phyloP scores from a whole-genome alignment of 2,888 invertebrate genomes.

The Kuschelorhynchus macadamiae region DNA sequence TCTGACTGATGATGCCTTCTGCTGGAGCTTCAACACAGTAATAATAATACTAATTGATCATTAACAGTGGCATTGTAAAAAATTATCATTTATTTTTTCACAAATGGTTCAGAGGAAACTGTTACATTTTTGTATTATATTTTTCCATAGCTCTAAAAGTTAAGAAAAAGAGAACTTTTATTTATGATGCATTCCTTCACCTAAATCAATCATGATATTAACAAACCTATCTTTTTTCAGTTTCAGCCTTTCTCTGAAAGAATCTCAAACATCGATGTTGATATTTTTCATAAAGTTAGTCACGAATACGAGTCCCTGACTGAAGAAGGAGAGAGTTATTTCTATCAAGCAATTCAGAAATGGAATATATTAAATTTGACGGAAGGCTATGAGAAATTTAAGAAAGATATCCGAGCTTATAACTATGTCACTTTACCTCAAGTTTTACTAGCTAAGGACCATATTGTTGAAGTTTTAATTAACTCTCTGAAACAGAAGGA shows the following conservation, averaged over 20 bases:
- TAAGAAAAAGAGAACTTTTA: too few relatives aligned
- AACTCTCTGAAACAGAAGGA: slow-evolving; percentile 82
- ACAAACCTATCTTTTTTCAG: too few relatives aligned
- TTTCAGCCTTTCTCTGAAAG: slow-evolving; percentile 91
- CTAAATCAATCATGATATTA: too few relatives aligned
- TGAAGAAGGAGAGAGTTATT: slow-evolving; percentile 82
- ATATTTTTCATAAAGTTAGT: slow-evolving; percentile 88
- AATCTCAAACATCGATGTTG: slow-evolving; percentile 87
- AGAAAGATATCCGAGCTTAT: slow-evolving; percentile 77
- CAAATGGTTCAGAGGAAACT: too few relatives aligned
- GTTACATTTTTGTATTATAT: too few relatives aligned
- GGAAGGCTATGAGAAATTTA: slow-evolving; percentile 83
- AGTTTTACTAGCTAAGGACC: slow-evolving; percentile 84
- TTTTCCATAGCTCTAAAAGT: too few relatives aligned
- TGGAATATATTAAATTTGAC: slow-evolving; percentile 92
- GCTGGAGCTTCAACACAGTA: too few relatives aligned
- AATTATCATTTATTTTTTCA: too few relatives aligned
- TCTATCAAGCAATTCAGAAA: slow-evolving; percentile 86
- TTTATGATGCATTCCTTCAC: too few relatives aligned
- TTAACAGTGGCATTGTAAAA: too few relatives aligned
- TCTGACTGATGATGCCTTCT: too few relatives aligned
- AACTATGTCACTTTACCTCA: slow-evolving; percentile 86
- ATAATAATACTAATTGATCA: too few relatives aligned
- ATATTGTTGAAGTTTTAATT: slow-evolving; percentile 79
- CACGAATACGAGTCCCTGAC: slow-evolving; percentile 80